phyloP scores from a whole-genome alignment of 2,113 vertebrate genomes.

The Dasyornis broadbenti region DNA sequence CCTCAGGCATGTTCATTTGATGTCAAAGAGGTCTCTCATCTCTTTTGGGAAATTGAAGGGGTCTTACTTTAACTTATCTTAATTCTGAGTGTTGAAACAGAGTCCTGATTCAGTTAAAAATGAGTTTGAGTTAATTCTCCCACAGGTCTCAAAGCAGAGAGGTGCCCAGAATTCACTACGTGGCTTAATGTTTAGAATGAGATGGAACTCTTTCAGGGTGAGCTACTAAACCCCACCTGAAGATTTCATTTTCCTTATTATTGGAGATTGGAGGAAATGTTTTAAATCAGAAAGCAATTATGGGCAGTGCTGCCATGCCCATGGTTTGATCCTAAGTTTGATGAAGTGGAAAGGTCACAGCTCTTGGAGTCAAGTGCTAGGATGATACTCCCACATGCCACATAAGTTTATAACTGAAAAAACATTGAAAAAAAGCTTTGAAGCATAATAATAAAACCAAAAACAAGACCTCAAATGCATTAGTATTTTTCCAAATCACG shows the following conservation, averaged over 20 bases:
- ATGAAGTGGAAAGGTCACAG: constrained; percentile 8
- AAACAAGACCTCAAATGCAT: not conserved
- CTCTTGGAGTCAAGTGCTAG: not conserved
- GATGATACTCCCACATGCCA: not conserved
- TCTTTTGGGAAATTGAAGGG: constrained; percentile 9
- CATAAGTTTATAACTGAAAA: not conserved
- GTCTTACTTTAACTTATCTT: not conserved
- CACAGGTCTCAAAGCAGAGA: not conserved
- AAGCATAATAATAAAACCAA: not conserved
- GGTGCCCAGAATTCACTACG: not conserved
- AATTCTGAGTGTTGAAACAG: constrained; percentile 2
- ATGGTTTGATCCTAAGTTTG: not conserved
- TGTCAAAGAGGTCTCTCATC: not conserved
- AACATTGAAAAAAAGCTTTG: not conserved
- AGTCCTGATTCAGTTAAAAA: constrained; percentile 9
- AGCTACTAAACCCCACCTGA: not conserved
- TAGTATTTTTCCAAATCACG: not conserved
- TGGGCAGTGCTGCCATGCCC: not conserved
- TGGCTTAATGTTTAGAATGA: not conserved
- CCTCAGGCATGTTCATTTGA: not conserved
- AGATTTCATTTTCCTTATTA: constrained; percentile 8
- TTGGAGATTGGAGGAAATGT: not conserved
- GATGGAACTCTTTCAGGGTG: not conserved
- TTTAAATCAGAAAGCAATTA: not conserved
- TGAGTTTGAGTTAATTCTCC: constrained; percentile 17